Evolutionary conservation across 2,797 vertebrate genomes (phyloP), one percentile per base, ranked within the genome.

Genomic region (Pterois miles): DNA sequence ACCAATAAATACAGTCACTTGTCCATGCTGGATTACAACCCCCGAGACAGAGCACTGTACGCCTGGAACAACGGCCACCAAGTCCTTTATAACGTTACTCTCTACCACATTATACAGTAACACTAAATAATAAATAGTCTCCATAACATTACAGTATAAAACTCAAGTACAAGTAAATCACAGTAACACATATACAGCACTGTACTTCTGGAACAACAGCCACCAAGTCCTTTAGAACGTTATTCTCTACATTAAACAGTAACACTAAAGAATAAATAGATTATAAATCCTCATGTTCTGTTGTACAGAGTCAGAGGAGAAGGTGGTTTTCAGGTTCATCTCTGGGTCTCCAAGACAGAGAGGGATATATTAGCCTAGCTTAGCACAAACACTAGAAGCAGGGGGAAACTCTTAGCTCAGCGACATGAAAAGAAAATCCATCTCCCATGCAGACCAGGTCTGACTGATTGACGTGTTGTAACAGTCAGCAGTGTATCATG

Each of bases 41-140:
- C 98, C 50, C 95, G 96, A 89, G 98, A 99, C 93, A 92, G 98
- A 56, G 97, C 97, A 0, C 96, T 99, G 8, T 99, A 99, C 0
- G 97, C 98, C 62, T 99, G 98, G 98, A 99, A 99, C 92, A 99
- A 99, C 8, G 98, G 98, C 62, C 98, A 99, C 86, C 98, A 99
- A 81, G 95, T 98, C 79, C 96, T 99, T 18, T 99, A 99, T 89
- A 99, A 99, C 0, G 97, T 91, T 46, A 87, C 94, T n/a, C 79
- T 92, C 59, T 92, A 91, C 81, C 96, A 95, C 74, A 93, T 95
- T 88, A 96, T 96, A 89, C 95, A 92, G 63, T 92, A 71, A 86
- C 14, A 18, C 7, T 0, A 14, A 6, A 1, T 3, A 38, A 22
- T 6, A 13, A 2, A 46, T 8, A 33, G 4, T n/a, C n/a, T n/a